phyloP scores from a whole-genome alignment of 1,140 invertebrate genomes.

The Heliconius hermathena region DNA sequence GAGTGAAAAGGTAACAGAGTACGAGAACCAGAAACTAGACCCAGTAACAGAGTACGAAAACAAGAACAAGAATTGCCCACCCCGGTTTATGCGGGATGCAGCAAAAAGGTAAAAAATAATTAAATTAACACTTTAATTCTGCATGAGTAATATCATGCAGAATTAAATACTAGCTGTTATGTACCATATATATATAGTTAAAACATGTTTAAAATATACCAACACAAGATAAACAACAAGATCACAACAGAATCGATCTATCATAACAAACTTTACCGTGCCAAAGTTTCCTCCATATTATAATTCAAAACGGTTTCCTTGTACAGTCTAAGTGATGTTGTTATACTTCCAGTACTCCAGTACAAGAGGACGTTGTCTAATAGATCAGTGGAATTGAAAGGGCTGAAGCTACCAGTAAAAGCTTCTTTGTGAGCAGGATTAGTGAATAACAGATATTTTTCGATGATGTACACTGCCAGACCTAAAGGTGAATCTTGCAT shows the following conservation, averaged over 20 bases:
- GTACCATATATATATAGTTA: no score
- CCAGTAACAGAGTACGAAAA: no score
- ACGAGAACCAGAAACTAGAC: no score
- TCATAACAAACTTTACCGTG: constrained; percentile 54
- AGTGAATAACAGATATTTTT: constrained; percentile 88
- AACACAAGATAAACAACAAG: no score
- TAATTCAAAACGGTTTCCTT: constrained; percentile 80
- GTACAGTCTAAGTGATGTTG: constrained; percentile 86
- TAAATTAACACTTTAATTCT: no score
- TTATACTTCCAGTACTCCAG: constrained; percentile 87
- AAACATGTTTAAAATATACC: no score
- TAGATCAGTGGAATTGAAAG: constrained; percentile 84
- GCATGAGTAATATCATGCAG: no score
- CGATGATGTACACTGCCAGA: constrained; percentile 87
- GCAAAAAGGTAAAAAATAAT: no score
- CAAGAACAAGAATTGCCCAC: no score
- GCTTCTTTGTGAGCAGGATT: constrained; percentile 65
- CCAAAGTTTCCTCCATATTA: constrained; percentile 56
- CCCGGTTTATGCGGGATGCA: no score
- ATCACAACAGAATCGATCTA: constrained; percentile 1
- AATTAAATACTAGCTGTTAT: no score
- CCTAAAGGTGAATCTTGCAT: constrained; percentile 85
- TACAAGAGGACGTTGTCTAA: constrained; percentile 91
- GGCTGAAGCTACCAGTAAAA: constrained; percentile 84
- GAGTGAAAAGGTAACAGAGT: no score